A percentile compares a stretch with the other conserved stretches of the same genome.
Evolutionary conservation across 2,113 vertebrate species (phyloP).

Genomic region (Alexandromys fortis): DNA sequence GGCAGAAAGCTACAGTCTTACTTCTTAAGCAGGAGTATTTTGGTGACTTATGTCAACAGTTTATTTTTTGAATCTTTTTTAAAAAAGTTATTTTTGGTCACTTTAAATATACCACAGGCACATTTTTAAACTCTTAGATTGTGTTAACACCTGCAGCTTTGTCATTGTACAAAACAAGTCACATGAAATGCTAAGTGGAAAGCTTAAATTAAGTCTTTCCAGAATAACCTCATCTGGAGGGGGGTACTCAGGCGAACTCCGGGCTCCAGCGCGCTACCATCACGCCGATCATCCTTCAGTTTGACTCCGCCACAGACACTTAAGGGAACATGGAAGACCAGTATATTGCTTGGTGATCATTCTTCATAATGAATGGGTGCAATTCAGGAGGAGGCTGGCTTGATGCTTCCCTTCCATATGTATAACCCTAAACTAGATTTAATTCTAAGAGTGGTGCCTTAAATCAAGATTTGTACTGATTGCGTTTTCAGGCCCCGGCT

Average conservation of each 20-base stretch:
- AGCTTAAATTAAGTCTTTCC: conserved; percentile 81
- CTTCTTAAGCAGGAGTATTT: conserved; percentile 78
- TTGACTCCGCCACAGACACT: conserved; percentile 44
- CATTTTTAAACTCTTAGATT: conserved; percentile 82
- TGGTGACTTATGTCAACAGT: conserved; percentile 82
- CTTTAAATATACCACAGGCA: conserved; percentile 80
- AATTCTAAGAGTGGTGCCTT: conserved; percentile 48
- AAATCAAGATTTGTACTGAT: conserved; percentile 1
- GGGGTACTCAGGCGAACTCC: conserved; percentile 53
- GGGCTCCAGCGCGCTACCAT: conserved; percentile 25
- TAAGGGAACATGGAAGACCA: conserved; percentile 34
- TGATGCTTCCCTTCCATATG: not conserved
- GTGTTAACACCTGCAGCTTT: conserved; percentile 84
- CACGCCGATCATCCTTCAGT: conserved; percentile 17
- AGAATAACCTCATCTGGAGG: conserved; percentile 77
- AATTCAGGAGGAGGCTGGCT: conserved; percentile 25
- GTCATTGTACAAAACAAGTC: conserved; percentile 83
- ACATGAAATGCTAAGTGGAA: conserved; percentile 79
- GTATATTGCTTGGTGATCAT: conserved; percentile 14
- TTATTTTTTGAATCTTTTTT: conserved; percentile 77
- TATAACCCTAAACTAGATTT: conserved; percentile 47
- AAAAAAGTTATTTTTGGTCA: conserved; percentile 83
- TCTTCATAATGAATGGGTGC: conserved; percentile 39
- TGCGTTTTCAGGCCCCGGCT: not conserved
- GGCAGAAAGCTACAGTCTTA: conserved; percentile 56